Percentiles rank a stretch among this genome's conserved stretches.
Conservation (phyloP, 2,113 vertebrate species). For the Chitala chitala region DNA sequence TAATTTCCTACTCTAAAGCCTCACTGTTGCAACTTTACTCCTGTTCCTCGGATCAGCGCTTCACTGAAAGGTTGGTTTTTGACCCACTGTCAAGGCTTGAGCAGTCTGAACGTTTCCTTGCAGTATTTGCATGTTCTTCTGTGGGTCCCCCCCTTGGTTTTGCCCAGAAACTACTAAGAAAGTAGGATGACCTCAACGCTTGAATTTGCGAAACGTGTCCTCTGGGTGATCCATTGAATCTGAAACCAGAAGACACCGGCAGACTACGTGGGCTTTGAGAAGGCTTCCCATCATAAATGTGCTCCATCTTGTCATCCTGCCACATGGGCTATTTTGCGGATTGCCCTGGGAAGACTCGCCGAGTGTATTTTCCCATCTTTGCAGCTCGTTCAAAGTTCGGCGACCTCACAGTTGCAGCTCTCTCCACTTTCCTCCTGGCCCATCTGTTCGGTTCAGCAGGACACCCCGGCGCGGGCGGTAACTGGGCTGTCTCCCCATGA, state of each 20-base stretch:
- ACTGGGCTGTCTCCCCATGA: not conserved
- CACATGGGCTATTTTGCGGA: conserved; percentile 8
- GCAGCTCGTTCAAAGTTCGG: too few species aligned
- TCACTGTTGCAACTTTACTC: not conserved
- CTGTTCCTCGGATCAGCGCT: not conserved
- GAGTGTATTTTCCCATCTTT: too few species aligned
- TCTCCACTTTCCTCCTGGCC: not conserved
- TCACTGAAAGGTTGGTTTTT: too few species aligned
- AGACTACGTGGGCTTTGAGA: not conserved
- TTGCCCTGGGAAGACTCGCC: too few species aligned
- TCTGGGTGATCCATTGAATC: too few species aligned
- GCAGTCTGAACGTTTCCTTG: too few species aligned
- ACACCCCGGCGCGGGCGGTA: not conserved
- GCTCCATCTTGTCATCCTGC: not conserved
- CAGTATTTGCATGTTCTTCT: not conserved
- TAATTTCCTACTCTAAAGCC: not conserved
- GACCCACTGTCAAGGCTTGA: too few species aligned
- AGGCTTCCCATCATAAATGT: not conserved
- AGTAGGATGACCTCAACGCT: too few species aligned
- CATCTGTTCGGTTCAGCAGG: conserved; percentile 5
- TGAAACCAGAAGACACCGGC: too few species aligned
- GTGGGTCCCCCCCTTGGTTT: not conserved
- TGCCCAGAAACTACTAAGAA: too few species aligned
- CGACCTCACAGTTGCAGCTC: conserved; percentile 11
- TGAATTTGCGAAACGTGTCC: too few species aligned